phyloP scores from a whole-genome alignment of 2,797 vertebrate species.

The Bothrops alternatus region DNA sequence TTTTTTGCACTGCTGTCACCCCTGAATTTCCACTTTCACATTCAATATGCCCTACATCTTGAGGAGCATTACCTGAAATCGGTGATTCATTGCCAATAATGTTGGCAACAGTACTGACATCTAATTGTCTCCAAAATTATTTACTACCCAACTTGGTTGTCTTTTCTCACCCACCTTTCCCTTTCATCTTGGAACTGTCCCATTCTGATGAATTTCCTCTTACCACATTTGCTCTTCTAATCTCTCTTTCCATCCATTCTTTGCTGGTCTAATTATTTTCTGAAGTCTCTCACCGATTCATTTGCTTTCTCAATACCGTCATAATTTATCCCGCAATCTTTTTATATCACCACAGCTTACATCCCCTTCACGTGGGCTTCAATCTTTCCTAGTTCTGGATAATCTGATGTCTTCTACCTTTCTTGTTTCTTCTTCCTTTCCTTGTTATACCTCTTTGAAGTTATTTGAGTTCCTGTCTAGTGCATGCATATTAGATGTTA shows the following conservation, averaged over 20 bases:
- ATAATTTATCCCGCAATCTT: background rate
- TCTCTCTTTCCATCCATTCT: constrained; percentile 12
- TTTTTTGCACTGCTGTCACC: background rate
- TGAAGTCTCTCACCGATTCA: background rate
- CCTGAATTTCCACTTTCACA: background rate
- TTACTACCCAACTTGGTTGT: background rate
- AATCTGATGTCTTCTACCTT: background rate
- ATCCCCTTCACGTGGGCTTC: background rate
- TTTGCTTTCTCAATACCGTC: background rate
- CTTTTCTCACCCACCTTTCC: background rate
- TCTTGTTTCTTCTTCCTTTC: background rate
- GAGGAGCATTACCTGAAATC: constrained; percentile 1
- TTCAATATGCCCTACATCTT: background rate
- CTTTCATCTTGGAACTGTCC: constrained; percentile 9
- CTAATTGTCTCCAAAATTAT: constrained; percentile 30
- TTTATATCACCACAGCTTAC: background rate
- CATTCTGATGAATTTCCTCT: constrained; percentile 4
- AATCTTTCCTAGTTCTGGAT: background rate
- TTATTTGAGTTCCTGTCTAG: background rate
- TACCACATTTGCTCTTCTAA: background rate
- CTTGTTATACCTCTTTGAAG: background rate
- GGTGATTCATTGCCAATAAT: background rate
- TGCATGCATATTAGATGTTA: background rate
- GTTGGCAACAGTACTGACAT: constrained; percentile 2
- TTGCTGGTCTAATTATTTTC: constrained; percentile 14